phyloP scores from a whole-genome alignment of 2,113 vertebrate genomes.

The Cichladusa arquata region DNA sequence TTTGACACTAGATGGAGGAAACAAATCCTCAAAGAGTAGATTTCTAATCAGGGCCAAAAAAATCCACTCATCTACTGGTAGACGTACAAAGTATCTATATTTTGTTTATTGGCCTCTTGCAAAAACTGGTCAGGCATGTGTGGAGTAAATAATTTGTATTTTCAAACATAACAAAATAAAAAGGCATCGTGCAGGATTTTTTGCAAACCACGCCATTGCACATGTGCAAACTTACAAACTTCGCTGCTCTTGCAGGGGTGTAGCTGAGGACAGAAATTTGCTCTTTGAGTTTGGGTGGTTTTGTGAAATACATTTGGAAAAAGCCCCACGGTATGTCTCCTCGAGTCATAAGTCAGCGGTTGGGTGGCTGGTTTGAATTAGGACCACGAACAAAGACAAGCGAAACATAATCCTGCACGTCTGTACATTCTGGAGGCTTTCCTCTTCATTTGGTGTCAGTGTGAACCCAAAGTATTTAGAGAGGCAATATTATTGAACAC shows the following conservation, averaged over 20 bases:
- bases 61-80: background rate
- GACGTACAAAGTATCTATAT: background rate
- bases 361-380: conserved; percentile 61
- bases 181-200: background rate
- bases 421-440: conserved; percentile 52
- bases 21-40: background rate
- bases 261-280: conserved; percentile 30
- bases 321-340: background rate
- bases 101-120: background rate
- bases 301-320: conserved; percentile 25
- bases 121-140: background rate
- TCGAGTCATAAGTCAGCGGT: background rate
- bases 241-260: background rate
- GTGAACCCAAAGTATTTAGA: conserved; percentile 60
- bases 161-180: background rate
- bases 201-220: background rate
- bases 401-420: conserved; percentile 52
- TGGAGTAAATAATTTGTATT: background rate
- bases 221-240: background rate
- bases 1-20: background rate
- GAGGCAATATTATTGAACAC: conserved; percentile 46
- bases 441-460: conserved; percentile 56
- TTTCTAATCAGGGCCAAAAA: background rate
- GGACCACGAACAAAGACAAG: conserved; percentile 31
- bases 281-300: conserved; percentile 40